Conservation (phyloP, 2,888 invertebrate species). For the Eudasyphora cyanicolor region DNA sequence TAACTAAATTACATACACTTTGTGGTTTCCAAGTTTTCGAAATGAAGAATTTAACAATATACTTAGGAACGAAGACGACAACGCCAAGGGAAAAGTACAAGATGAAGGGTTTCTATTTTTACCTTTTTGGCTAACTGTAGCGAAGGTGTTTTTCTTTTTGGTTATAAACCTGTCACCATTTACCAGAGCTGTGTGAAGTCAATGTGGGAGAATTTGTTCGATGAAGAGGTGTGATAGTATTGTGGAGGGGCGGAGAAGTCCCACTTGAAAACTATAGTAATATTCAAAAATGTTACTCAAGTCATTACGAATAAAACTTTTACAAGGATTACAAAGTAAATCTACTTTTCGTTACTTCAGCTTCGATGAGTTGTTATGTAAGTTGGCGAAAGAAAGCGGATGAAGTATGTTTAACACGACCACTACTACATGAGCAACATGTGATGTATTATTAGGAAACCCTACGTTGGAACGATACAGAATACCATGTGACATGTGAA, state of each 20-base stretch:
- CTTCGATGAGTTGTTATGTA: constrained; percentile 9
- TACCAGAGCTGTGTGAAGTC: background rate
- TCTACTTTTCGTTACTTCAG: constrained; percentile 16
- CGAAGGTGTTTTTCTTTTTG: background rate
- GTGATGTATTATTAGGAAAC: background rate
- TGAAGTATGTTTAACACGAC: background rate
- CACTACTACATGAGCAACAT: background rate
- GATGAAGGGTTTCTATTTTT: background rate
- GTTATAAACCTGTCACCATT: constrained; percentile 9
- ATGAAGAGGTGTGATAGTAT: background rate
- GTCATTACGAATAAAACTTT: constrained; percentile 29
- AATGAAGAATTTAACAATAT: constrained; percentile 38
- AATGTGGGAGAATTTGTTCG: no score
- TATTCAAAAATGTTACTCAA: constrained; percentile 23
- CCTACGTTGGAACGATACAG: no score
- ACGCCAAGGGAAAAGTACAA: background rate
- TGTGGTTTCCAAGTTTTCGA: constrained; percentile 40
- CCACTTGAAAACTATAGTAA: constrained; percentile 8
- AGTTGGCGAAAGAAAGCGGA: background rate
- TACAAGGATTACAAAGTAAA: constrained; percentile 32
- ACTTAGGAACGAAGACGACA: background rate
- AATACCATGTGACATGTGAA: no score
- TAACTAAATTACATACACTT: constrained; percentile 46
- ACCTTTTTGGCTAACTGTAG: background rate
- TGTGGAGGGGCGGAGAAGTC: background rate